Base-by-base conservation (phyloP, 2,888 invertebrate genomes). In the Tuta absoluta region DNA sequence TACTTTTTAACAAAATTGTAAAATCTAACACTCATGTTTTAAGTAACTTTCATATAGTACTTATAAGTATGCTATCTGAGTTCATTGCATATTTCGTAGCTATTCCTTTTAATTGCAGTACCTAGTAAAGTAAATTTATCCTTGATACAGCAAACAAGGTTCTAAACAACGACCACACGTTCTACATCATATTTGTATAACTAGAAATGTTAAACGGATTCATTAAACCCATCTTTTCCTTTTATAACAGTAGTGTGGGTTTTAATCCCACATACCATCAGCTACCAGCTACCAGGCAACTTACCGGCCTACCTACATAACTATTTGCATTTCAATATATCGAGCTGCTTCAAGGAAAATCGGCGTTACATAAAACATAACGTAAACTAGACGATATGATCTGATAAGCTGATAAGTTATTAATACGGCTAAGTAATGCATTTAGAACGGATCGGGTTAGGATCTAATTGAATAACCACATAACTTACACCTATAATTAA, bases 271-370 rank as follows among this genome's bases (percentile, higher is more conserved):
- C 56, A n/a, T 56, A 24, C 56, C 24, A 41, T 24, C 38, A n/a
- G 24, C 37, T 19, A 1, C 33, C 33, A 38, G 58, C 58, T 19
- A 38, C 45, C n/a, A 45, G 5, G 5, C 14, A 56, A 2, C 41
- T 17, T 51, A n/a, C 33, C 62, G 24, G 41, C 63, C 63, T 63
- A 63, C 63, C 19, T 63, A 56, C 38, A n/a, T 24, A 57, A 38
- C n/a, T 63, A 56, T 63, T 66, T 87, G 87, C 66, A 87, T 68
- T 17, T 82, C 80, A 7, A 87, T 56, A 38, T n/a, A 71, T 62
- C 87, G 77, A 51, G n/a, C 49, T 11, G 48, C 45, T 60, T 28
- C 45, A 60, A 60, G 60, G 60, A 60, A 60, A 60, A 41, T 60
- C 17, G 45, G 12, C 38, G 33, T 56, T 56, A 56, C 56, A 56